Conservation (phyloP, 2,888 invertebrate species). For the Nipponacmea schrenckii region DNA sequence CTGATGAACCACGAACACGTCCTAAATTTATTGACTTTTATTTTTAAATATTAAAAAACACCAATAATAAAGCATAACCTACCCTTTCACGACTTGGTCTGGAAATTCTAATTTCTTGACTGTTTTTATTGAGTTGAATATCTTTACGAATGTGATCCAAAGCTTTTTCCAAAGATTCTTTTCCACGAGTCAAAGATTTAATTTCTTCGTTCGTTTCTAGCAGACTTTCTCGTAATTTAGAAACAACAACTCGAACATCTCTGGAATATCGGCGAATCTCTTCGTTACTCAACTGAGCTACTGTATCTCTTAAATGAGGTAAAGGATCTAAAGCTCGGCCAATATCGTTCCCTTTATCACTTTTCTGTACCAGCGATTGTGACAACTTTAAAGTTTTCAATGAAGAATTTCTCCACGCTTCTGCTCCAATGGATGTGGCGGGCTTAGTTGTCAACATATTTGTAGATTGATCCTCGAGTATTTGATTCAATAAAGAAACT, state of each 20-base stretch:
- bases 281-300: conserved; percentile 64
- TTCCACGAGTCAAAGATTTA: conserved; percentile 62
- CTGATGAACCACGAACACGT: no score
- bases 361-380: conserved; percentile 59
- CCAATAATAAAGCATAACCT: conserved; percentile 25
- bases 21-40: no score
- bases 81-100: conserved; percentile 65
- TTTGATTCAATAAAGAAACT: conserved; percentile 15
- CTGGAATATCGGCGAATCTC: conserved; percentile 64
- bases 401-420: conserved; percentile 63
- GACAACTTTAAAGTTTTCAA: conserved; percentile 63
- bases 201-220: conserved; percentile 67
- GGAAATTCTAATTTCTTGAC: conserved; percentile 53
- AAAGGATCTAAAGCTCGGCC: conserved; percentile 63
- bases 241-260: conserved; percentile 62
- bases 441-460: conserved; percentile 32
- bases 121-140: conserved; percentile 64
- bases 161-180: conserved; percentile 63
- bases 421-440: conserved; percentile 59
- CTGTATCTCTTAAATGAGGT: conserved; percentile 64
- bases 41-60: neutral
- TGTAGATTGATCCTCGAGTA: neutral
- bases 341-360: conserved; percentile 59
- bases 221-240: conserved; percentile 63
- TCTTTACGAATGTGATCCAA: conserved; percentile 66